A percentile compares a stretch with the other conserved stretches of the same genome.
These are phyloP conservation scores for Syngnathus floridae DNA, from an alignment of 2,113 vertebrate species.

Conservation along the genomic window DNA sequence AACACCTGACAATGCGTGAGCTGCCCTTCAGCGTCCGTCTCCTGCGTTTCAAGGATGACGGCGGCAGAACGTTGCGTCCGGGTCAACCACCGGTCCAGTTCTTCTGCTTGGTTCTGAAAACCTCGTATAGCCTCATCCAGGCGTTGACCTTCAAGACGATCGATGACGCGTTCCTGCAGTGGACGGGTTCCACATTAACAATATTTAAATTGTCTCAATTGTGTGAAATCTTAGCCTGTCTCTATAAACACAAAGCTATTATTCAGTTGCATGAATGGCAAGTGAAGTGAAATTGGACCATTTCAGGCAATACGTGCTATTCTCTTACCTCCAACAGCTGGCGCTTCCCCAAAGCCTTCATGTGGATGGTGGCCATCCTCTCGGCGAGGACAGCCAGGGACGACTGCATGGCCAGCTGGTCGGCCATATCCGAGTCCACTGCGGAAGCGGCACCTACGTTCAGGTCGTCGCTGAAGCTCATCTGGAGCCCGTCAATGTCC, in stretches of 20 bases:
- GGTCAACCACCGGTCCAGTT: slow-evolving; percentile 83
- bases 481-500: slow-evolving; percentile 84
- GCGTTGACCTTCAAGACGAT: slow-evolving; percentile 84
- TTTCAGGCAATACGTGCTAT: too few species aligned
- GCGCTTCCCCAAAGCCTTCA: slow-evolving; percentile 88
- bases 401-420: slow-evolving; percentile 87
- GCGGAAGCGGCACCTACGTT: slow-evolving; percentile 54
- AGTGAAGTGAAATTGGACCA: too few species aligned
- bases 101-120: slow-evolving; percentile 78
- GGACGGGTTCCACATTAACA: background rate
- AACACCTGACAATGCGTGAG: slow-evolving; percentile 87
- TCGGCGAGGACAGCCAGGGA: slow-evolving; percentile 87
- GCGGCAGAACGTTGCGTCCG: slow-evolving; percentile 70
- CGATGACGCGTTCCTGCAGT: slow-evolving; percentile 81
- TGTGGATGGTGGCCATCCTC: slow-evolving; percentile 91
- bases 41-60: slow-evolving; percentile 65
- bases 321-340: slow-evolving; percentile 83
- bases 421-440: slow-evolving; percentile 77
- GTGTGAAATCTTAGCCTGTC: background rate
- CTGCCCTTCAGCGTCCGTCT: slow-evolving; percentile 84
- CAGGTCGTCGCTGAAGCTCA: slow-evolving; percentile 77
- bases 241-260: too few species aligned
- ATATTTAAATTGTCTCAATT: background rate
- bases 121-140: slow-evolving; percentile 84
- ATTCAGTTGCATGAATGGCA: too few species aligned